Percentiles rank a stretch among this genome's conserved stretches.
Evolutionary conservation across 2,888 invertebrate species (phyloP).

Genomic region (Chymomyza caudatula): DNA sequence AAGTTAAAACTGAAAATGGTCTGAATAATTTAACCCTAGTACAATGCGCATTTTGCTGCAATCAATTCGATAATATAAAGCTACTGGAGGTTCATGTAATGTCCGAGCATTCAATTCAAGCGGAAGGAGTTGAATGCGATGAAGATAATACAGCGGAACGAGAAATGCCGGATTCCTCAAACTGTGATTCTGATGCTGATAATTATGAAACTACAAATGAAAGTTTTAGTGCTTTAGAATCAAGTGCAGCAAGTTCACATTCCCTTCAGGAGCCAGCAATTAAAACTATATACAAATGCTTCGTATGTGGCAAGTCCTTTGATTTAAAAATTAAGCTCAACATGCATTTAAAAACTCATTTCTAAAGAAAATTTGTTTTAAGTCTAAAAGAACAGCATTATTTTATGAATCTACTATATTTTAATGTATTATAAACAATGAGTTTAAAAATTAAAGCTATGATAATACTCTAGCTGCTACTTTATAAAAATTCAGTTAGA

Average conservation of each 20-base stretch:
- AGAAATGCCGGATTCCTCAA: neutral
- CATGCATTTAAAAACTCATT: constrained; percentile 61
- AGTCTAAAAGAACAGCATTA: neutral
- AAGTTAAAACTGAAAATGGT: neutral
- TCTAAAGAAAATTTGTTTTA: neutral
- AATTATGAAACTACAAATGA: neutral
- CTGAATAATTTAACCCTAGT: neutral
- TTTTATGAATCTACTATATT: neutral
- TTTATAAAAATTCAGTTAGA: no score
- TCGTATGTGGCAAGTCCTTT: constrained; percentile 59
- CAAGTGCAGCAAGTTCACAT: neutral
- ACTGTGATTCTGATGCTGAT: neutral
- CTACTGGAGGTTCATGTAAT: neutral
- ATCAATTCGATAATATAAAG: neutral
- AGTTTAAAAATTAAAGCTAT: neutral
- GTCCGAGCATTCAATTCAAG: neutral
- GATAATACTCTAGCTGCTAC: no score
- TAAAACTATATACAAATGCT: constrained; percentile 33
- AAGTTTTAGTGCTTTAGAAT: neutral
- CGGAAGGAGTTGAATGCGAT: neutral
- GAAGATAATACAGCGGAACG: neutral
- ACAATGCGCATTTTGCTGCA: neutral
- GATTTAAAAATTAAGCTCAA: constrained; percentile 69
- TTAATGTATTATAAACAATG: neutral
- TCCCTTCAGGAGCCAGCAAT: neutral